phyloP scores from a whole-genome alignment of 1,140 invertebrate species.

The Lethocerus indicus region DNA sequence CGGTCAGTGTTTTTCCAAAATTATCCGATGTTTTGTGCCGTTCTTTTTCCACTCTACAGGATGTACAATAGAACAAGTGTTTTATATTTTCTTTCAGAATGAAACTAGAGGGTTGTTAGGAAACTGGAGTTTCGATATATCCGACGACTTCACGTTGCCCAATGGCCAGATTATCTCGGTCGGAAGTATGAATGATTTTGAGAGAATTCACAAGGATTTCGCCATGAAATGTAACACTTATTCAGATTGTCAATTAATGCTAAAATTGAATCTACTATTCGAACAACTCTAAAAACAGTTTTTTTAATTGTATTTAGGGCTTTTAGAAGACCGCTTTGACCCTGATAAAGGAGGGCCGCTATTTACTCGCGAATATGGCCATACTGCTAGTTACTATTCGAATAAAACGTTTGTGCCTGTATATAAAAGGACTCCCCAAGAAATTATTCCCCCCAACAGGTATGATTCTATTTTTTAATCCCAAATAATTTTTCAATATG shows the following conservation, averaged over 20 bases:
- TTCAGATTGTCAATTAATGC: neutral
- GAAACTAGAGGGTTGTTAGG: slow-evolving; percentile 79
- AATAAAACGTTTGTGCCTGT: slow-evolving; percentile 62
- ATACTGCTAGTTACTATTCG: slow-evolving; percentile 61
- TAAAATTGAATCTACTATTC: neutral
- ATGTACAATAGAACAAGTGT: neutral
- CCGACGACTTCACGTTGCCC: slow-evolving; percentile 67
- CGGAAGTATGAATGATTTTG: slow-evolving; percentile 47
- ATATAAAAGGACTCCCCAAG: slow-evolving; percentile 41
- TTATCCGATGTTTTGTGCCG: no score
- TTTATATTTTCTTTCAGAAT: slow-evolving; percentile 39
- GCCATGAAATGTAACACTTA: slow-evolving; percentile 46
- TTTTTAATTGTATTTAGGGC: slow-evolving; percentile 31
- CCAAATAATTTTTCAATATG: no score
- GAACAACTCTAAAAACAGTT: neutral
- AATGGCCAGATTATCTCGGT: slow-evolving; percentile 41
- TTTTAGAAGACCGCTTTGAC: slow-evolving; percentile 60
- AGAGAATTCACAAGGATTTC: slow-evolving; percentile 56
- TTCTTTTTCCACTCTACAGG: no score
- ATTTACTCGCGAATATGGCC: slow-evolving; percentile 60
- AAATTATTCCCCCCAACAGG: slow-evolving; percentile 56
- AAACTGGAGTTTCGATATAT: slow-evolving; percentile 72
- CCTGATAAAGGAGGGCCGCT: slow-evolving; percentile 47
- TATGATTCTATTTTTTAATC: slow-evolving; percentile 18
- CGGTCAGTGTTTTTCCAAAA: no score